phyloP scores from a whole-genome alignment of 23 tunicate genomes.

The Halocynthia aurantium region DNA sequence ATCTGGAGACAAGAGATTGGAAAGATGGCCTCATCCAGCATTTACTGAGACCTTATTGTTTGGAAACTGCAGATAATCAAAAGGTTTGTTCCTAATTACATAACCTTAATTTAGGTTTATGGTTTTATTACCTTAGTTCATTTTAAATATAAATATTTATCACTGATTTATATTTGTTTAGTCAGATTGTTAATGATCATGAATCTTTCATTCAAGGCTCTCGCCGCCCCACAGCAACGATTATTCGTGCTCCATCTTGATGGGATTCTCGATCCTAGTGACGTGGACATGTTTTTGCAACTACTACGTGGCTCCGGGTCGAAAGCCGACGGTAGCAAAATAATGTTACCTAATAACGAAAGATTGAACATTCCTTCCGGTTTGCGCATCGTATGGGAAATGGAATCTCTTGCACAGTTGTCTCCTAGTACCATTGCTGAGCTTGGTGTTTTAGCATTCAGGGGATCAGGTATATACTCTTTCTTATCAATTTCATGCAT shows the following conservation, averaged over 20 bases:
- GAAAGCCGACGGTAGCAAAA: background rate
- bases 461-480: constrained; percentile 31
- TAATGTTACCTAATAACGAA: constrained; percentile 74
- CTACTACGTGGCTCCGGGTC: constrained; percentile 28
- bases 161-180: no score
- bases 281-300: constrained; percentile 63
- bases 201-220: background rate
- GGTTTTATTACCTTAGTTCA: no score
- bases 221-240: constrained; percentile 7
- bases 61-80: background rate
- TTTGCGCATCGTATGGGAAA: constrained; percentile 77
- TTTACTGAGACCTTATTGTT: constrained; percentile 64
- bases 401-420: constrained; percentile 48
- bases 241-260: constrained; percentile 64
- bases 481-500: background rate
- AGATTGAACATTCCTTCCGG: constrained; percentile 52
- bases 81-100: background rate
- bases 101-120: background rate
- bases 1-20: constrained; percentile 70
- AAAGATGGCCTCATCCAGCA: constrained; percentile 72
- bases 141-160: no score
- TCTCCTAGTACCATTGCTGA: constrained; percentile 56
- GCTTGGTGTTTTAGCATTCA: constrained; percentile 59
- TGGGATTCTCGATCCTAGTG: constrained; percentile 42
- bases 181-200: background rate